Conservation (phyloP, 2,888 invertebrate genomes). For the Urechis unicinctus region DNA sequence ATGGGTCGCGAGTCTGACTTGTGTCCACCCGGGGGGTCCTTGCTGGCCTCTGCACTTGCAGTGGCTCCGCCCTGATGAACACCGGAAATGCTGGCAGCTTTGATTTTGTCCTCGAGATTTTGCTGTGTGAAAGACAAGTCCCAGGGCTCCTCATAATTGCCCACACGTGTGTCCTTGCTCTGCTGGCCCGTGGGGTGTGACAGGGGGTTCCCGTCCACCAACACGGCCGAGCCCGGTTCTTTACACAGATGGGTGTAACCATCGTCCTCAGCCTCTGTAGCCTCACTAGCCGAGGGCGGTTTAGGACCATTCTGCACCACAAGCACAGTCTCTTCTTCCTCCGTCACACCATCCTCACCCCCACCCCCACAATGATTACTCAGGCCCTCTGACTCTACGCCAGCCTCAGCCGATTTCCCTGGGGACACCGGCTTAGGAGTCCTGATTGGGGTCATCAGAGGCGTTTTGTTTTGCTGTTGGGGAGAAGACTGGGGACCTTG, state of each 20-base stretch:
- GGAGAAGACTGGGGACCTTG: background rate
- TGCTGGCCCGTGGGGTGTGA: background rate
- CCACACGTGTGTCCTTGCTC: constrained; percentile 1
- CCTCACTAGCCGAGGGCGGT: background rate
- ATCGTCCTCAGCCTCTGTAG: constrained; percentile 5
- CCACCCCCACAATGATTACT: too few species aligned
- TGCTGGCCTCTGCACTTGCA: background rate
- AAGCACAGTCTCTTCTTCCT: background rate
- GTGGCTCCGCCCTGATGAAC: background rate
- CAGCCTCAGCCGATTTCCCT: background rate
- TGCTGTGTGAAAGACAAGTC: constrained; percentile 27
- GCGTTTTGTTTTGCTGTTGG: constrained; percentile 3
- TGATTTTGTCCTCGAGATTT: constrained; percentile 34
- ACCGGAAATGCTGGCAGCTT: constrained; percentile 17
- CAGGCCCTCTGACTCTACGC: background rate
- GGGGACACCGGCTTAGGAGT: background rate
- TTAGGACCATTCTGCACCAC: background rate
- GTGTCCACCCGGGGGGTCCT: background rate
- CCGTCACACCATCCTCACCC: too few species aligned
- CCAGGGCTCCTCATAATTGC: constrained; percentile 27
- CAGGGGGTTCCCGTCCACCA: too few species aligned
- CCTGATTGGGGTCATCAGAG: constrained; percentile 7
- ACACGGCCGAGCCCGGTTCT: too few species aligned
- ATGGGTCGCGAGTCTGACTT: constrained; percentile 16
- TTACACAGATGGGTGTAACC: constrained; percentile 11